Percentiles rank a stretch among this genome's conserved stretches.
Evolutionary conservation across 2,797 vertebrate species (phyloP).

Genomic region (Anomalospiza imberbis): DNA sequence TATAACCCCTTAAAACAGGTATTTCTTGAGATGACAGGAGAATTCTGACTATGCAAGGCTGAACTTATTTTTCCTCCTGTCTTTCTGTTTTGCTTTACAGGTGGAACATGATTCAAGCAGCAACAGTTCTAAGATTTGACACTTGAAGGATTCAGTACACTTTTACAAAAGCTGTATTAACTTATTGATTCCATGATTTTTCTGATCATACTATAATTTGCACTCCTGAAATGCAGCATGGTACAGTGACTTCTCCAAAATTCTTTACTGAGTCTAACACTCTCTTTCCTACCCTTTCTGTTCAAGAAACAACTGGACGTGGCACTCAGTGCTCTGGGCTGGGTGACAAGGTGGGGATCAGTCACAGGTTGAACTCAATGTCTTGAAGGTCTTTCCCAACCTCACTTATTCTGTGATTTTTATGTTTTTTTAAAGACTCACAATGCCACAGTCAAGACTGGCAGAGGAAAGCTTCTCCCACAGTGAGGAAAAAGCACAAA

Average conservation of each 20-base stretch:
- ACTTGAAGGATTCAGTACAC: conserved; percentile 10
- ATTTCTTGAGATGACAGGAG: background rate
- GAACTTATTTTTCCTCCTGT: background rate
- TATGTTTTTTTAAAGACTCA: background rate
- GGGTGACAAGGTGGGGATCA: background rate
- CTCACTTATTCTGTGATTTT: background rate
- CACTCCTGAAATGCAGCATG: background rate
- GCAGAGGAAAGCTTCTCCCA: background rate
- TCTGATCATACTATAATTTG: background rate
- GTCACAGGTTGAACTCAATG: background rate
- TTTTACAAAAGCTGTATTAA: background rate
- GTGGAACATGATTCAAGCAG: conserved; percentile 23
- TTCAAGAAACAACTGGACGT: background rate
- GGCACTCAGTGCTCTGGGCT: background rate
- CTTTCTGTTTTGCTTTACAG: background rate
- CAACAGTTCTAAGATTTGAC: background rate
- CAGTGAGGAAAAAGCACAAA: background rate
- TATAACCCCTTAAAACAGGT: background rate
- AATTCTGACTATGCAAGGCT: background rate
- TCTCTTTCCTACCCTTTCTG: background rate
- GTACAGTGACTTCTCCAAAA: background rate
- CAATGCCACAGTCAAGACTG: background rate
- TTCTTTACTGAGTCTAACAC: background rate
- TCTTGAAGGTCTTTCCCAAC: background rate
- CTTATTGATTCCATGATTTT: background rate